phyloP scores from a whole-genome alignment of 2,113 vertebrate genomes.

The Sinosuthora webbiana region DNA sequence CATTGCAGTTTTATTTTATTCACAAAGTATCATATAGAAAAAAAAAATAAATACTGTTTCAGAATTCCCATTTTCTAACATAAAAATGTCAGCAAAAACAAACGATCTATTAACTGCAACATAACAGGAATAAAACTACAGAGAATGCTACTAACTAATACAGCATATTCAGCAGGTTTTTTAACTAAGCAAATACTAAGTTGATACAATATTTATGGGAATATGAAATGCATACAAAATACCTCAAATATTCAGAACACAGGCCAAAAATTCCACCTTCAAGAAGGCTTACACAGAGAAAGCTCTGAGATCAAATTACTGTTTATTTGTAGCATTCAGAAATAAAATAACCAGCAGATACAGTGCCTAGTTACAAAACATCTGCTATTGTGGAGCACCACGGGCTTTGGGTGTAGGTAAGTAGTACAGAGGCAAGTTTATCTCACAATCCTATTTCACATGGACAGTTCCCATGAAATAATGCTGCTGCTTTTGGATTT shows the following conservation, averaged over 20 bases:
- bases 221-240: conserved; percentile 23
- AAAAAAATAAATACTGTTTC: neutral
- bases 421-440: neutral
- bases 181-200: conserved; percentile 35
- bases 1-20: conserved; percentile 27
- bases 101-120: neutral
- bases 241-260: conserved; percentile 14
- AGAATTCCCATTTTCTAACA: conserved; percentile 24
- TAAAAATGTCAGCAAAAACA: conserved; percentile 21
- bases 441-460: neutral
- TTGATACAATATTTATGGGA: conserved; percentile 35
- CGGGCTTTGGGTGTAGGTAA: neutral
- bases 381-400: neutral
- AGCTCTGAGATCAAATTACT: neutral
- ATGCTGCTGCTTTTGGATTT: neutral
- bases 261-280: conserved; percentile 10
- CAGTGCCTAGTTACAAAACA: neutral
- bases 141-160: conserved; percentile 39
- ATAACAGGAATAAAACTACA: conserved; percentile 13
- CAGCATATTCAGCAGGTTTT: conserved; percentile 36
- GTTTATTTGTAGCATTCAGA: neutral
- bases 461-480: neutral
- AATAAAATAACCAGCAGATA: neutral
- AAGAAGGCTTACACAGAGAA: neutral
- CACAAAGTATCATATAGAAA: neutral